Evolutionary conservation across 2,888 invertebrate genomes (phyloP), one percentile per base, ranked within the genome.

Genomic region (Geophilus truncorum): DNA sequence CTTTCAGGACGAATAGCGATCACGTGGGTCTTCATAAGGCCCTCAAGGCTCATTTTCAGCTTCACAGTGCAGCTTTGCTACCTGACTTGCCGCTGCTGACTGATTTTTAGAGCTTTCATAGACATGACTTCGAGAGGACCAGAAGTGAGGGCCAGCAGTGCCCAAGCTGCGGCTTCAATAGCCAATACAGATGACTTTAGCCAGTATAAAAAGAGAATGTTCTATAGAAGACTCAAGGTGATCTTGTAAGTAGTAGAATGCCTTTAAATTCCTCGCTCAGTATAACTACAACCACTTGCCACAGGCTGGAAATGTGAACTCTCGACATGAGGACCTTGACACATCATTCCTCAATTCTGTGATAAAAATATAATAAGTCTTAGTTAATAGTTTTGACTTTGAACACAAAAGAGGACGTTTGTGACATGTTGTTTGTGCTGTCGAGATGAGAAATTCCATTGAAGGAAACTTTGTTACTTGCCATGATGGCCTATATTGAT

Each of bases 141-240:
- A 18, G 51, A 51, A 51, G 51, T 51, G 51, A 51, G 51, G 51
- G 51, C 51, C 51, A 51, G 51, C 51, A 51, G 18, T 51, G 51
- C 51, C 21, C 51, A 51, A 18, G 51, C 51, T 7, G 51, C 51
- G 10, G 40, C 40, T 40, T n/a, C 40, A 40, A 40, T 40, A 18
- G 51, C 51, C 51, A 51, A 51, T 18, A 21, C 51, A 18, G 51
- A 51, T n/a, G 18, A 51, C 51, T 18, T 51, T 51, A 51, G 18
- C 21, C 51, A 51, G 51, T 77, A 77, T 23, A 77, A 77, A 34
- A 30, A 36, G 36, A 77, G 21, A 34, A 32, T 77, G 10, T 77
- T 77, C 77, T 77, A 34, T 7, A 32, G 77, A 34, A 77, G 77
- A 77, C 34, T 77, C 30, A 77, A 77, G 36, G 77, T 77, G 23